Percentiles rank a stretch among this genome's conserved stretches.
These are phyloP conservation scores for Corydoras sp. DNA, from an alignment of 2,113 vertebrate genomes.

Conservation along the genomic window DNA sequence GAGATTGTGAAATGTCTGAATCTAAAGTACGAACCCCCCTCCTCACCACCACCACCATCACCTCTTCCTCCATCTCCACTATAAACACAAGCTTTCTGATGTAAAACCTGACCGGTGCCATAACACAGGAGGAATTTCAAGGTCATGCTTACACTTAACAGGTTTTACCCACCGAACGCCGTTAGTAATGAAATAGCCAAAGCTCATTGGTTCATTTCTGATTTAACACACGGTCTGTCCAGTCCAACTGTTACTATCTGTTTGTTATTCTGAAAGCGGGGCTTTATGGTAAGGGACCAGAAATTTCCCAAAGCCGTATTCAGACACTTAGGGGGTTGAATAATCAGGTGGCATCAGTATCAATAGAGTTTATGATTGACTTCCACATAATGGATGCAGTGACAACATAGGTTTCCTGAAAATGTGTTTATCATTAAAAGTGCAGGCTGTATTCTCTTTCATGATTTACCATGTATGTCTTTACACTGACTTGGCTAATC, in stretches of 20 bases:
- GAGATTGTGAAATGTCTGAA: too few species aligned
- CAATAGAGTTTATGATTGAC: conserved; percentile 62
- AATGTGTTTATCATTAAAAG: not conserved
- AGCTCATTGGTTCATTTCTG: conserved; percentile 43
- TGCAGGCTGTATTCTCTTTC: too few species aligned
- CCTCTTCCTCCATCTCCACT: too few species aligned
- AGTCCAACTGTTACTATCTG: conserved; percentile 39
- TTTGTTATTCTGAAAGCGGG: conserved; percentile 34
- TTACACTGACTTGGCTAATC: too few species aligned
- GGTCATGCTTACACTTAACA: too few species aligned
- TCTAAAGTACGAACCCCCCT: too few species aligned
- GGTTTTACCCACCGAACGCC: too few species aligned
- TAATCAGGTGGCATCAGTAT: conserved; percentile 55
- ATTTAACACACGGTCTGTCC: conserved; percentile 38
- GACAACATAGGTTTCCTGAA: conserved; percentile 31
- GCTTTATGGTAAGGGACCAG: conserved; percentile 52
- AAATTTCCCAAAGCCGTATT: conserved; percentile 56
- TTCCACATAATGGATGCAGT: conserved; percentile 42
- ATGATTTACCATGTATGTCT: too few species aligned
- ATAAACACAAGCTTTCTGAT: too few species aligned
- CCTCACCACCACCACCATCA: too few species aligned
- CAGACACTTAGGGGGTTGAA: conserved; percentile 65
- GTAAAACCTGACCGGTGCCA: too few species aligned
- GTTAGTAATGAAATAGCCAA: not conserved
- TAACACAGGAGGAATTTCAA: too few species aligned